Base-by-base conservation (phyloP, 2,113 vertebrate species). In the Phoxinus phoxinus region DNA sequence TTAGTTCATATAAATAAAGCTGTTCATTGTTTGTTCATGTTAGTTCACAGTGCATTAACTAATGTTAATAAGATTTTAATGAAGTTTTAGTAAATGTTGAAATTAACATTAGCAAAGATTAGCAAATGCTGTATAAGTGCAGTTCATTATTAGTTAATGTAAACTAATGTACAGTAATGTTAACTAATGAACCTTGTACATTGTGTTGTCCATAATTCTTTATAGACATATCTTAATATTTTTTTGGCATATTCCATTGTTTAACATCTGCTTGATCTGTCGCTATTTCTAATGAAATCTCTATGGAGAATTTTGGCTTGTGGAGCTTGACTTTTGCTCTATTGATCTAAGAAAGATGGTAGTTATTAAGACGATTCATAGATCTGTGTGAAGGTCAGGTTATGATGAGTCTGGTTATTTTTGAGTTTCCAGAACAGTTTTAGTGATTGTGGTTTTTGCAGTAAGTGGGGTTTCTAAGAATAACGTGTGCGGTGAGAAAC, bases 351-450 rank as follows among this genome's bases (percentile, higher is more conserved):
- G 27, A 21, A 21, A 41, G 35, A 71, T 19, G 35, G 59, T 61
- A 10, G 19, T 21, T 35, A 19, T 8, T 37, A 23, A 12, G 32
- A 21, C 8, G 19, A 23, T 5, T 67, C 6, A 32, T 3, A 4
- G 27, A 67, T 13, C 35, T 23, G 41, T 59, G 77, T 79, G 56
- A 79, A 79, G 77, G 77, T 27, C 77, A 44, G 58, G 77, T 63
- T 44, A 61, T 17, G 77, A 61, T 17, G 77, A 21, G 35, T 72
- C 23, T 72, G 69, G 69, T 37, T 72, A 12, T 72, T 44, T 41
- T 11, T 56, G 53, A 11, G 75, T 12, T 19, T 53, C 46, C 21
- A 59, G 51, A 58, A 37, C 21, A 73, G 19, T 23, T 58, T 78
- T 78, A 58, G 48, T 0, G 11, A 23, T 53, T 58, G 77, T 80